Conservation (phyloP, 2,797 vertebrate genomes). For the Melanotaenia nigrans region DNA sequence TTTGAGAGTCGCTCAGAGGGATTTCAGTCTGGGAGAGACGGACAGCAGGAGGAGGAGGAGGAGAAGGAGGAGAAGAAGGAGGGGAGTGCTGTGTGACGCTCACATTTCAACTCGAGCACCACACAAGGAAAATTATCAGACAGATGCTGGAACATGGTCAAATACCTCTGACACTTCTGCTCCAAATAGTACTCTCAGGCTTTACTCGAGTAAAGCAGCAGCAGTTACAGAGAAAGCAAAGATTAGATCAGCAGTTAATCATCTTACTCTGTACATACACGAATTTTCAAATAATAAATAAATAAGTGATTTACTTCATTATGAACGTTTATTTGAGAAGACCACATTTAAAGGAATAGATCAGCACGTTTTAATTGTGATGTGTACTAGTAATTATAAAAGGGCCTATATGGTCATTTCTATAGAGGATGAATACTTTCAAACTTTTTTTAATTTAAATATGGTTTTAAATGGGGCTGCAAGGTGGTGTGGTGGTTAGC, state of each 20-base stretch:
- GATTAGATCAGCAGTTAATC: background rate
- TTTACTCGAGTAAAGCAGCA: background rate
- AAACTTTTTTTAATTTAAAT: background rate
- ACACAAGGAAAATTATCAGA: conserved; percentile 71
- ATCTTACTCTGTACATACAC: background rate
- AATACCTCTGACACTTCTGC: conserved; percentile 55
- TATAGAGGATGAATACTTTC: no score
- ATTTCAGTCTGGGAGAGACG: conserved; percentile 59
- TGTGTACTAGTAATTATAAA: no score
- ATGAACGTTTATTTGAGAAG: no score
- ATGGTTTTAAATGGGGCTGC: background rate
- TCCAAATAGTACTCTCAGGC: conserved; percentile 12
- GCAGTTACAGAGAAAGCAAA: background rate
- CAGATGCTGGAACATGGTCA: conserved; percentile 68
- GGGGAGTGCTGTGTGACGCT: conserved; percentile 70
- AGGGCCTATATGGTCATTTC: no score
- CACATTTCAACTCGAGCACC: conserved; percentile 69
- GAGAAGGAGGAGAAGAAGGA: conserved; percentile 38
- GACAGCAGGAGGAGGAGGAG: conserved; percentile 50
- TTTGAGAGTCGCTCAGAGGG: conserved; percentile 73
- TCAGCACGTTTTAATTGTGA: background rate
- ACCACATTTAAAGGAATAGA: no score
- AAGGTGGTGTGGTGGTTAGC: no score
- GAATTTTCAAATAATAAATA: background rate
- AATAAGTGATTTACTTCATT: no score